A percentile compares a stretch with the other conserved stretches of the same genome.
These are phyloP conservation scores for Dicentrarchus labrax DNA, from an alignment of 2,113 vertebrate species.

Conservation along the genomic window DNA sequence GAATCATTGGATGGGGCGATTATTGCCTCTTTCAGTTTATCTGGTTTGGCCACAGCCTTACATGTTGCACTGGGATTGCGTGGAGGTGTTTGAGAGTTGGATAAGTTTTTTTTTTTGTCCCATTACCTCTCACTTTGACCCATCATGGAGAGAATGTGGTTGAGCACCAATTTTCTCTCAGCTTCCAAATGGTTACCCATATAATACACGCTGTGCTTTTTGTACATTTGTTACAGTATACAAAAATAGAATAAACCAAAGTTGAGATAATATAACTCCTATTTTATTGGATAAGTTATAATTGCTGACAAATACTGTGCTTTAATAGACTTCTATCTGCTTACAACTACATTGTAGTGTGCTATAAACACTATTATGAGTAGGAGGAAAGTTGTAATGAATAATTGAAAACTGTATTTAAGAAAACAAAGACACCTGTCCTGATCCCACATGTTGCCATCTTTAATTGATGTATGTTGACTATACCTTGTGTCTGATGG, in stretches of 20 bases:
- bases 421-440: neutral
- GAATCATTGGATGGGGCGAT: conserved; percentile 53
- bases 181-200: neutral
- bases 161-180: neutral
- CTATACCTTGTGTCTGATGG: neutral
- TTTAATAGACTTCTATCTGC: no score
- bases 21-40: conserved; percentile 47
- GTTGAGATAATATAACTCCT: no score
- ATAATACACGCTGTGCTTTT: neutral
- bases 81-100: conserved; percentile 18
- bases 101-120: neutral
- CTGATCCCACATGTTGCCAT: neutral
- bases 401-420: neutral
- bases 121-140: neutral
- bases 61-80: conserved; percentile 47
- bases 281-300: no score
- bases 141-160: neutral
- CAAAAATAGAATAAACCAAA: no score
- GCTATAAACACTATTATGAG: no score
- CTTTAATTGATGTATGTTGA: neutral
- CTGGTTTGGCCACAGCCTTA: conserved; percentile 13
- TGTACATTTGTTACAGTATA: neutral
- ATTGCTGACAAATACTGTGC: no score
- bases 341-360: no score
- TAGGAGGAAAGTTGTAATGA: neutral